Evolutionary conservation across 2,797 vertebrate genomes (phyloP), one percentile per base, ranked within the genome.

Genomic region (Rallus crepitans): DNA sequence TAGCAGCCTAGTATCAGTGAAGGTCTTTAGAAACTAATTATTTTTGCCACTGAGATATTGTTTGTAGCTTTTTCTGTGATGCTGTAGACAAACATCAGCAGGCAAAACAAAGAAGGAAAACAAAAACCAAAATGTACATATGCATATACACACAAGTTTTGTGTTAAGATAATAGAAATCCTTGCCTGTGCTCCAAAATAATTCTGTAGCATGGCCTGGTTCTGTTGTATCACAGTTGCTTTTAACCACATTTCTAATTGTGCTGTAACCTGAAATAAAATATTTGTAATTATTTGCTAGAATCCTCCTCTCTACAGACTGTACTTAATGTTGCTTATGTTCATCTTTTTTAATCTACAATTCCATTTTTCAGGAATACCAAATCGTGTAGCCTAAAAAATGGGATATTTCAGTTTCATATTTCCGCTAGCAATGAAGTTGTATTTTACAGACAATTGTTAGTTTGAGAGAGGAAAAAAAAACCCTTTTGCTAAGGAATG

Each of bases 21-120:
- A 78, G 25, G 66, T 72, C 72, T 78, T 88, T 12, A 63, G 81
- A 57, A 93, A 59, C 17, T 7, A 47, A 57, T 63, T 79, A 45
- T 59, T 91, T 93, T 90, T 97, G 76, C n/a, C 6, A 17, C 37
- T 85, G 71, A 66, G 84, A 56, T 68, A 69, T 33, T 68, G 23
- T 77, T 89, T 79, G 33, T 23, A 82, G 15, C 52, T 77, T 94
- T 82, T 80, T 39, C 64, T 66, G 31, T 91, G 47, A 83, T 50
- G 60, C 80, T 95, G 25, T 71, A 88, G 82, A 63, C 21, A 78
- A 93, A 59, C 37, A 75, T 40, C 18, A 65, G 12, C 24, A 66
- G 70, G 39, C 30, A 82, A 77, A 87, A 65, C 28, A 42, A 55
- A 69, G 24, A 63, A 65, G 37, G 30, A 69, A 82, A 82, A 27